Base-by-base conservation (phyloP, 2,113 vertebrate species). In the Psittacula cyanocephala region DNA sequence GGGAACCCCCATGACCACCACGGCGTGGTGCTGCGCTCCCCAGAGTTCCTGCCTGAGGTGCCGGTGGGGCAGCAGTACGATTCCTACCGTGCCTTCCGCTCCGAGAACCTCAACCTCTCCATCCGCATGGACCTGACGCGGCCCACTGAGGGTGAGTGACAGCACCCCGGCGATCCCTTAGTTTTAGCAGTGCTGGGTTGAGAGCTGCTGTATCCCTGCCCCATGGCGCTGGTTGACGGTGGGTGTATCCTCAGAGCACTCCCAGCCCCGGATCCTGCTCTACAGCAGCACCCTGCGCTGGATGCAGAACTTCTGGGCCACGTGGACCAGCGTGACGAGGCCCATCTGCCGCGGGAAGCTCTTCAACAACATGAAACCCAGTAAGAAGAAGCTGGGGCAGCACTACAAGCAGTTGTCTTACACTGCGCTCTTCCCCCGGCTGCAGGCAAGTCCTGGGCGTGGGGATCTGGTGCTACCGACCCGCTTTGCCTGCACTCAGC, bases 301-400 rank as follows among this genome's bases (percentile, higher is more conserved):
- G 99, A 99, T 99, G 99, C 99, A 99, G 95, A 99, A 99, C 97
- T 99, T 99, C 86, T 99, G 99, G 99, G 99, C 99, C 87, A 99
- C 99, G 0, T 99, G 99, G 99, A 99, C 98, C 79, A 98, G 98
- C 1, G 98, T 99, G 67, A 99, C 99, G 5, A 98, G 99, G 28
- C 99, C 99, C 35, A 99, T 99, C 96, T 99, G 99, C 96, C 98
- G 99, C 47, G 99, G 99, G 74, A 99, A 99, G 90, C 99, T 99
- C 92, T 99, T 99, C 91, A 98, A 98, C 94, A 99, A 99, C 97
- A 97, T 99, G 96, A 98, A 98, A 87, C 99, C 99, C 11, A 94
- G 98, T 81, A 99, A 99, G 92, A 99, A 98, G 97, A 99, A 99
- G 97, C 98, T 99, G 70, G 99, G 99, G 83, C 99, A 99, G 97